Conservation (phyloP, 2,113 vertebrate genomes). For the Antigone vipio region DNA sequence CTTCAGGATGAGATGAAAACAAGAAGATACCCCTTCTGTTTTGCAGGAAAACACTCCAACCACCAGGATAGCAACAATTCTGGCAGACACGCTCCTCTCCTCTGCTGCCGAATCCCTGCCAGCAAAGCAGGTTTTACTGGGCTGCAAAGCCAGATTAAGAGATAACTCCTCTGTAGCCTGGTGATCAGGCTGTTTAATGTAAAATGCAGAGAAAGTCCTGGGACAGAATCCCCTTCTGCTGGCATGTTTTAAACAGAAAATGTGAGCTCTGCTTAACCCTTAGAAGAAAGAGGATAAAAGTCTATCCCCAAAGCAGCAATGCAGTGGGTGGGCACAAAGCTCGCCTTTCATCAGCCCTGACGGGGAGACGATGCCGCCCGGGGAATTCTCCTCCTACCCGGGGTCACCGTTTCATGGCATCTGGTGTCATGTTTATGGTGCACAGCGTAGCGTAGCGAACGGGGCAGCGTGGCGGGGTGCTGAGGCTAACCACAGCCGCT, state of each 20-base stretch:
- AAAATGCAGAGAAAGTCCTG: constrained; percentile 26
- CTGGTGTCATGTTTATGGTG: neutral
- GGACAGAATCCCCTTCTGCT: neutral
- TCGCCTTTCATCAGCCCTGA: neutral
- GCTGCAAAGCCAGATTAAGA: constrained; percentile 36
- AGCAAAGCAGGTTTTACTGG: constrained; percentile 15
- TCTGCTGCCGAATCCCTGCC: neutral
- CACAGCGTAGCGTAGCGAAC: fast-evolving
- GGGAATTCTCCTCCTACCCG: fast-evolving
- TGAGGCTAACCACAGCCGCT: neutral
- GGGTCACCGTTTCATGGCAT: neutral
- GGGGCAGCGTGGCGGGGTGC: fast-evolving
- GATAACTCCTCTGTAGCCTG: neutral
- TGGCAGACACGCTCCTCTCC: neutral
- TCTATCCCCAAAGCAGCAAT: neutral
- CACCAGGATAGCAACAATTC: neutral
- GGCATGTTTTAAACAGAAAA: neutral
- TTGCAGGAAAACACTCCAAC: neutral
- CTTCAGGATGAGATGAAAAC: neutral
- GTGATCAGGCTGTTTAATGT: neutral
- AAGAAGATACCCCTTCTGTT: neutral
- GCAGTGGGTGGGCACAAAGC: neutral
- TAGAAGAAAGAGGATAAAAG: neutral
- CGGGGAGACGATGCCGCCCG: fast-evolving
- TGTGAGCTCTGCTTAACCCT: neutral